A percentile compares a stretch with the other conserved stretches of the same genome.
phyloP scores from a whole-genome alignment of 2,113 vertebrate genomes.

The Strigops habroptila region DNA sequence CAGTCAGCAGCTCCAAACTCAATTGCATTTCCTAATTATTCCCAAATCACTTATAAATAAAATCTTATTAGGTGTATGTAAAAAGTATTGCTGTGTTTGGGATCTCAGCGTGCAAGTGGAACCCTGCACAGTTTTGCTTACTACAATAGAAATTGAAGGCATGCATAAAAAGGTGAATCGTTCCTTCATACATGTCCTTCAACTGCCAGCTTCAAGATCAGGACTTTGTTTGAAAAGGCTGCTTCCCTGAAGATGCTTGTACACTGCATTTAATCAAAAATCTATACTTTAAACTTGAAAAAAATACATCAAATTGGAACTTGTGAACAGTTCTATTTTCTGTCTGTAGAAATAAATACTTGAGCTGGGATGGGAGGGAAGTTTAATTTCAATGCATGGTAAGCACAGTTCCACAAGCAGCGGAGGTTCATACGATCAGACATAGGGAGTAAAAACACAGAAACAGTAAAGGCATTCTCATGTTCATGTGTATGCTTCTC shows the following conservation, averaged over 20 bases:
- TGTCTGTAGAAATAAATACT: background rate
- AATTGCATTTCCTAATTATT: constrained; percentile 6
- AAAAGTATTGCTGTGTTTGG: background rate
- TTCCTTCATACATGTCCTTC: background rate
- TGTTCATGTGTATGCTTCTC: background rate
- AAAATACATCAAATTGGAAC: background rate
- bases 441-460: background rate
- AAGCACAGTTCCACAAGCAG: background rate
- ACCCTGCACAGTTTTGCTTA: background rate
- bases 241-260: background rate
- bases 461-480: background rate
- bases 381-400: background rate
- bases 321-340: background rate
- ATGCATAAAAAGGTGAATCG: background rate
- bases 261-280: background rate
- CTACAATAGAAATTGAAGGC: background rate
- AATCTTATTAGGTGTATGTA: background rate
- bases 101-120: background rate
- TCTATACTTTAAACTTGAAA: background rate
- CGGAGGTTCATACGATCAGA: background rate
- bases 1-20: background rate
- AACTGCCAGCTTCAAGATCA: background rate
- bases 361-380: background rate
- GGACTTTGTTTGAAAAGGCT: background rate
- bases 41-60: background rate